Base-by-base conservation (phyloP, 2,113 vertebrate genomes). In the Tor tambroides region DNA sequence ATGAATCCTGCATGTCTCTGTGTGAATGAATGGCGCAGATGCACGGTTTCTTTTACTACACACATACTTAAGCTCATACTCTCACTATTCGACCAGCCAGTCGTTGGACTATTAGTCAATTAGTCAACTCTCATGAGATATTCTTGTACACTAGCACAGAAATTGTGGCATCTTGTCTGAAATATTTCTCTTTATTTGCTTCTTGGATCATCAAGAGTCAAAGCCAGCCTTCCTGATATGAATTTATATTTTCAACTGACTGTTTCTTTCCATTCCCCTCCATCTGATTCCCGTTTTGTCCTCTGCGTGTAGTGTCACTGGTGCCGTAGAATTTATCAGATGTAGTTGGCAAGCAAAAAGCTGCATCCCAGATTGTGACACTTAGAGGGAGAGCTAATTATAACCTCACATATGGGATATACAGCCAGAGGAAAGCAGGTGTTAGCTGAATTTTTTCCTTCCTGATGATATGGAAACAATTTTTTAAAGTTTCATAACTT, bases 321-420 rank as follows among this genome's bases (percentile, higher is more conserved):
- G 38, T 91, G 85, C 65, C 81, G 85, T 75, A 56, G 88, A 80
- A 87, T 89, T 90, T 89, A 91, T 93, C 89, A 87, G 88, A 86
- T 80, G 92, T 90, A 59, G 38, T 88, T 89, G 91, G 92, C 87
- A 90, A 86, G 89, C 88, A 74, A 87, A 89, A 63, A 80, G 65
- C 90, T 84, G 86, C 89, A 91, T 92, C 80, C 85, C 88, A 92
- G 90, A 92, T 90, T 89, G 90, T 90, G 91, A 93, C 90, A 92
- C 86, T 90, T 91, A 71, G 89, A 88, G 77, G 84, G 90, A 86
- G 85, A 89, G 92, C 93, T 93, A 93, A 94, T 94, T 91, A 92
- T 93, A 93, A 88, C 87, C 59, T 54, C 63, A 87, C 46, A 85
- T 88, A 86, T 90, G 86, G 30, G 72, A 87, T 88, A 86, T 59